A percentile compares a stretch with the other conserved stretches of the same genome.
Conservation (phyloP, 2,797 vertebrate genomes). For the Tachyglossus aculeatus region DNA sequence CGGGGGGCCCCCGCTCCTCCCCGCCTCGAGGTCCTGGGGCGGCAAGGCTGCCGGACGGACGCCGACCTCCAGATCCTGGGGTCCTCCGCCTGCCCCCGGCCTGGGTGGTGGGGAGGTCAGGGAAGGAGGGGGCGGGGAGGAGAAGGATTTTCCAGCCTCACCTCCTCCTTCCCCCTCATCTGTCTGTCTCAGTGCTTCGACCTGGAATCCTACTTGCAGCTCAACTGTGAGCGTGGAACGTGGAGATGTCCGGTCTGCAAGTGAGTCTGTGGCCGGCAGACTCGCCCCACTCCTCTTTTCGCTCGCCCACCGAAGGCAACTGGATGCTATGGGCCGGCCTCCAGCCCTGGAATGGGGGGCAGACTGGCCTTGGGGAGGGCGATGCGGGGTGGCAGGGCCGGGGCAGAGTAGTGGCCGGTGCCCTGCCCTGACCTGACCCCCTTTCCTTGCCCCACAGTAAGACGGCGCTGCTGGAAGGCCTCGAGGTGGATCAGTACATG, state of each 20-base stretch:
- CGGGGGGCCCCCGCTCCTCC: fast-evolving
- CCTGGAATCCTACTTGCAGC: constrained; percentile 93
- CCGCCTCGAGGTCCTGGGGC: not conserved
- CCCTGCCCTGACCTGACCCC: not conserved
- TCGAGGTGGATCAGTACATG: constrained; percentile 98
- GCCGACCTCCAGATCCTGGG: not conserved
- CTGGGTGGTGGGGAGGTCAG: not conserved
- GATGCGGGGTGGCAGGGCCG: not conserved
- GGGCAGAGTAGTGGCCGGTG: fast-evolving
- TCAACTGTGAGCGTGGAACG: constrained; percentile 94
- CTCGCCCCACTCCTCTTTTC: too few relatives aligned
- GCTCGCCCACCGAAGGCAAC: too few relatives aligned
- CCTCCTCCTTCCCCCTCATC: not conserved
- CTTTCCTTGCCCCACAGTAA: constrained; percentile 77
- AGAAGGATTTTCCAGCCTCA: too few relatives aligned
- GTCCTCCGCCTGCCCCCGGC: not conserved
- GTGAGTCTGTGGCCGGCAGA: constrained; percentile 71
- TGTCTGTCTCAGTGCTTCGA: constrained; percentile 85
- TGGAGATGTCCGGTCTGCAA: constrained; percentile 98
- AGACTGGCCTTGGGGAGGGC: not conserved
- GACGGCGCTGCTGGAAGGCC: constrained; percentile 90
- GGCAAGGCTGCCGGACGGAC: not conserved
- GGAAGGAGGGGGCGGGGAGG: not conserved
- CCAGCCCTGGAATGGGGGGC: too few relatives aligned
- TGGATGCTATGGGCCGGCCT: too few relatives aligned